A percentile compares a stretch with the other conserved stretches of the same genome.
These are phyloP conservation scores for Calliopum simillimum DNA, from an alignment of 2,888 invertebrate species.

Conservation along the genomic window DNA sequence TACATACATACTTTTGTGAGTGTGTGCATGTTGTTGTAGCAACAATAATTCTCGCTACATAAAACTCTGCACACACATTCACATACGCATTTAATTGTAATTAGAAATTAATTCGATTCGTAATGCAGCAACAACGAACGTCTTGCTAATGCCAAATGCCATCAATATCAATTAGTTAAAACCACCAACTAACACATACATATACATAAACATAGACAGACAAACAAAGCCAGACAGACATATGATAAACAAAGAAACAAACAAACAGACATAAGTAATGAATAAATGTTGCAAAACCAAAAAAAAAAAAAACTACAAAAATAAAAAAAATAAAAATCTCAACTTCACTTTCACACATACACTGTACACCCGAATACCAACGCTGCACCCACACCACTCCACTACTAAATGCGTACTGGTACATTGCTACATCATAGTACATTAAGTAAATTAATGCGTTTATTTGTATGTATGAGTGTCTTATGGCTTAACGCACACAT, in stretches of 20 bases:
- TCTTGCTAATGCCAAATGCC: slow-evolving; percentile 42
- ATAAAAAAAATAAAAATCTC: slow-evolving; percentile 17
- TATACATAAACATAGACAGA: neutral
- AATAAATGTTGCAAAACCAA: slow-evolving; percentile 20
- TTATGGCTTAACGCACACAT: no score
- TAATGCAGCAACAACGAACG: slow-evolving; percentile 42
- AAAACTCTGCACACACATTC: slow-evolving; percentile 34
- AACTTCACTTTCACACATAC: neutral
- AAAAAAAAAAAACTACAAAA: no score
- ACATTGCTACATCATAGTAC: slow-evolving; percentile 19
- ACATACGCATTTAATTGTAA: slow-evolving; percentile 49
- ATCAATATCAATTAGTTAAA: slow-evolving; percentile 48
- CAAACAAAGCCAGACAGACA: slow-evolving; percentile 13
- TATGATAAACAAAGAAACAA: slow-evolving; percentile 10
- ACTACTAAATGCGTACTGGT: slow-evolving; percentile 4
- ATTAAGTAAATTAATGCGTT: slow-evolving; percentile 37
- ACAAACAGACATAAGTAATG: slow-evolving; percentile 33
- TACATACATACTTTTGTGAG: no score
- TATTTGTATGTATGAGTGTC: slow-evolving; percentile 5
- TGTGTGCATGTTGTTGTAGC: slow-evolving; percentile 11
- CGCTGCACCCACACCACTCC: slow-evolving; percentile 6
- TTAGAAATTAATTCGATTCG: slow-evolving; percentile 46
- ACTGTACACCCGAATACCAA: slow-evolving; percentile 9
- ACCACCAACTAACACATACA: slow-evolving; percentile 18
- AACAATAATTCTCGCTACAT: slow-evolving; percentile 45